Evolutionary conservation across 1,140 invertebrate genomes (phyloP).

Genomic region (Calliphora vicina): DNA sequence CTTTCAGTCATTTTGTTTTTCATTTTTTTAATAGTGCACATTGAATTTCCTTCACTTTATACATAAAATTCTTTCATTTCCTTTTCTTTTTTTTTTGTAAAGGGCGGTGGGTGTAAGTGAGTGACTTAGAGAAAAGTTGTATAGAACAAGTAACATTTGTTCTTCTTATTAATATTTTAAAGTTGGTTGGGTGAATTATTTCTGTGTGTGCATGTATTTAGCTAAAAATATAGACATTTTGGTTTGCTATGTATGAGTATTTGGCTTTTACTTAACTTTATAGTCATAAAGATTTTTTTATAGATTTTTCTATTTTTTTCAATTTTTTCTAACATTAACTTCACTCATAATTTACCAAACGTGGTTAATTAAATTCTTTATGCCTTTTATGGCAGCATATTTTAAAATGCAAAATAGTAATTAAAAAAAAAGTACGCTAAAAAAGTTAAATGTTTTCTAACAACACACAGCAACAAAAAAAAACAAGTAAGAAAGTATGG

Average conservation of each 20-base stretch:
- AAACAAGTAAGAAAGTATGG: no score
- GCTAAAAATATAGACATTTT: no score
- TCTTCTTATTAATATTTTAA: conserved; percentile 23
- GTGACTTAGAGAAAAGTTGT: no score
- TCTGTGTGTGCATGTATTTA: not conserved
- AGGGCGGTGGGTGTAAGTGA: no score
- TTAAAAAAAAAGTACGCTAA: conserved; percentile 20
- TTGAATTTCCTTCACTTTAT: not conserved
- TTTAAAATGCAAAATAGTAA: conserved; percentile 27
- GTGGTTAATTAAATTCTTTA: conserved; percentile 34
- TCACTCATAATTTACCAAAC: conserved; percentile 34
- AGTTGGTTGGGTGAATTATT: not conserved
- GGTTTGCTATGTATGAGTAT: no score
- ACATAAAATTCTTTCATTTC: not conserved
- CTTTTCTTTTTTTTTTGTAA: not conserved
- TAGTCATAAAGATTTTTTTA: conserved; percentile 2
- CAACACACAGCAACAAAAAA: no score
- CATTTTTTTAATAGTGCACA: not conserved
- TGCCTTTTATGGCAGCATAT: conserved; percentile 17
- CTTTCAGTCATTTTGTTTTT: not conserved
- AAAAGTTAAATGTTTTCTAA: not conserved
- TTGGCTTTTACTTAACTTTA: not conserved
- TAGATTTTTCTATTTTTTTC: not conserved
- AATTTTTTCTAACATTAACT: not conserved
- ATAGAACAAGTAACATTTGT: not conserved